A percentile compares a stretch with the other conserved stretches of the same genome.
Conservation (phyloP, 2,113 vertebrate species). For the Alouatta palliata region DNA sequence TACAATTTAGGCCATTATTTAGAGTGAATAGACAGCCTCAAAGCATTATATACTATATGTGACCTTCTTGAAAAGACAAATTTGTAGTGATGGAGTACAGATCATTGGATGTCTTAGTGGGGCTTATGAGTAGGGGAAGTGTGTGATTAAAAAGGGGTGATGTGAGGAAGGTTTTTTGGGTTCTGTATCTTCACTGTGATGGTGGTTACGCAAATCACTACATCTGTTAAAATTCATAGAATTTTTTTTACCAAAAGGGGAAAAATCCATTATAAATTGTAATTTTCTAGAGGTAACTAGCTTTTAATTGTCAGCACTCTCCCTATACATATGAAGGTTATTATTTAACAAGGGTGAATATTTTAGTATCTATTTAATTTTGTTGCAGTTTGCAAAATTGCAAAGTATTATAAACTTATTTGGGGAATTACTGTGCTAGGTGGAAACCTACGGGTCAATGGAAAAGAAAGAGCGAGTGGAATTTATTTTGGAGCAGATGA, state of each 20-base stretch:
- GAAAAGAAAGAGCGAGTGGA: constrained; percentile 99
- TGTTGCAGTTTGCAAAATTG: neutral
- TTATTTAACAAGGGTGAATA: neutral
- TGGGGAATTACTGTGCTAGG: constrained; percentile 83
- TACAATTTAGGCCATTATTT: neutral
- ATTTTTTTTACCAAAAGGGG: neutral
- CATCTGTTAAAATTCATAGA: neutral
- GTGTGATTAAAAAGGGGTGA: neutral
- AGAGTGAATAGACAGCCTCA: neutral
- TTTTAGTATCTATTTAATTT: constrained; percentile 17
- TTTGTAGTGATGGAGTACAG: neutral
- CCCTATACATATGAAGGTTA: neutral
- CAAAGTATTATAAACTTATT: neutral
- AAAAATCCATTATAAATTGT: neutral
- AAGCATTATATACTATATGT: neutral
- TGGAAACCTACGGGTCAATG: constrained; percentile 99
- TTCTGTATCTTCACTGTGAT: neutral
- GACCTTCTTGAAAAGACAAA: neutral
- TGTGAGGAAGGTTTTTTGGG: neutral
- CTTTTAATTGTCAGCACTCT: neutral
- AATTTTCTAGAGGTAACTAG: neutral
- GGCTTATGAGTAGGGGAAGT: neutral
- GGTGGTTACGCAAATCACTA: neutral
- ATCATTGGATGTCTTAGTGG: neutral
- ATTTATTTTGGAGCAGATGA: constrained; percentile 99